A percentile compares a stretch with the other conserved stretches of the same genome.
Evolutionary conservation across 2,113 vertebrate species (phyloP).

Genomic region (Prunella fulvescens): DNA sequence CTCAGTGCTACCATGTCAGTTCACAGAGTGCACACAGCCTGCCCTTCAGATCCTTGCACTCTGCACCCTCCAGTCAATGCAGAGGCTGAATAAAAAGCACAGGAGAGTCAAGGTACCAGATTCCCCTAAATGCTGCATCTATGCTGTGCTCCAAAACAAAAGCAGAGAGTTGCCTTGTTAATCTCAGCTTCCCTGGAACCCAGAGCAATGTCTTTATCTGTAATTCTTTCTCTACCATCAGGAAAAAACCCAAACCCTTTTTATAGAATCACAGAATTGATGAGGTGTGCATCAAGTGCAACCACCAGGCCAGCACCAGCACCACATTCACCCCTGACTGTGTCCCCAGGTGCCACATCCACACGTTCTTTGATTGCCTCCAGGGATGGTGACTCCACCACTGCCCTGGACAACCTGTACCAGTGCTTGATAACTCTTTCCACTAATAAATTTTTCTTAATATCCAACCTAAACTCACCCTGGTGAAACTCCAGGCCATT

Average conservation of each 20-base stretch:
- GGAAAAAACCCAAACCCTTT: background rate
- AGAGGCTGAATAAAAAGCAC: background rate
- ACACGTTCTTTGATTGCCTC: accelerated
- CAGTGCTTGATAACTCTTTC: background rate
- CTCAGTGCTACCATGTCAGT: background rate
- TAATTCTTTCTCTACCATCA: background rate
- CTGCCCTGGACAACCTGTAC: background rate
- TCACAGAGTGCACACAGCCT: background rate
- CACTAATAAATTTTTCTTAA: background rate
- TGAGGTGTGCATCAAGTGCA: background rate
- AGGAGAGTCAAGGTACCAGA: background rate
- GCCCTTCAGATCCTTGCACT: background rate
- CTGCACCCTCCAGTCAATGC: background rate
- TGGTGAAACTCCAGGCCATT: background rate
- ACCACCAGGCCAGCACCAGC: background rate
- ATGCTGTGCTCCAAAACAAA: background rate
- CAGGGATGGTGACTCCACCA: too few relatives aligned
- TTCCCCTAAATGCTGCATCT: background rate
- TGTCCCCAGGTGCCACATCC: background rate
- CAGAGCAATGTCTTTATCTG: background rate
- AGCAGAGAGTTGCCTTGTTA: background rate
- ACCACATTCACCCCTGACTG: background rate
- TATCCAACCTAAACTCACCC: background rate
- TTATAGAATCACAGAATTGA: background rate
- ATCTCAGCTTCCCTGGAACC: background rate